phyloP scores from a whole-genome alignment of 2,113 vertebrate genomes.

The Sinosuthora webbiana region DNA sequence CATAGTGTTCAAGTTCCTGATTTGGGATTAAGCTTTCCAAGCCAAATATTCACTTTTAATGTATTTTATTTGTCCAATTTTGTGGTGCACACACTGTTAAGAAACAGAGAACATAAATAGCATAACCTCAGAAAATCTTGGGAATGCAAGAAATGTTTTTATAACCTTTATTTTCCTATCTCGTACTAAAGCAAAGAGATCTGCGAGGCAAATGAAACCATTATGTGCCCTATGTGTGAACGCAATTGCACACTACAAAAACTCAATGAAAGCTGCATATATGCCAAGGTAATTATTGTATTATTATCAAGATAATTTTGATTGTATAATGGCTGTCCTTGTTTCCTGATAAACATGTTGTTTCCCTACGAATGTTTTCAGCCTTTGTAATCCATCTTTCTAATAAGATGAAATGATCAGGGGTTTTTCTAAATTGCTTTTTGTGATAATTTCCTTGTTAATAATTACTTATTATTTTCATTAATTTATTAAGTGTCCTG shows the following conservation, averaged over 20 bases:
- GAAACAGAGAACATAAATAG: background rate
- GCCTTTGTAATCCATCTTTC: background rate
- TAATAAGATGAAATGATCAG: background rate
- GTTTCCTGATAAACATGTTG: background rate
- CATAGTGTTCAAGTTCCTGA: background rate
- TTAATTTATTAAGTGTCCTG: background rate
- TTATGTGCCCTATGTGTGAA: constrained; percentile 97
- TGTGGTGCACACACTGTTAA: background rate
- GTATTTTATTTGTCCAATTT: background rate
- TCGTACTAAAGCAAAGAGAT: constrained; percentile 87
- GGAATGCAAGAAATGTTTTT: background rate
- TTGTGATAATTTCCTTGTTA: background rate
- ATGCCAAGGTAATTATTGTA: constrained; percentile 85
- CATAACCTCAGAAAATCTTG: background rate
- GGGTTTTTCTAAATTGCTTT: background rate
- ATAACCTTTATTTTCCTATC: background rate
- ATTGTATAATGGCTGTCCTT: background rate
- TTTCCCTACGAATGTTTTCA: background rate
- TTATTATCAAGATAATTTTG: background rate
- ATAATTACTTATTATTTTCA: background rate
- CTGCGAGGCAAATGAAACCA: constrained; percentile 90
- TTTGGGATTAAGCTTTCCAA: background rate
- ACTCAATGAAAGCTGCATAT: constrained; percentile 95
- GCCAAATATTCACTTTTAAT: background rate
- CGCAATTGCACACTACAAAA: constrained; percentile 88